Conservation (phyloP, 35 echinoderm and acorn worm species). For the Apostichopus parvimensis region DNA sequence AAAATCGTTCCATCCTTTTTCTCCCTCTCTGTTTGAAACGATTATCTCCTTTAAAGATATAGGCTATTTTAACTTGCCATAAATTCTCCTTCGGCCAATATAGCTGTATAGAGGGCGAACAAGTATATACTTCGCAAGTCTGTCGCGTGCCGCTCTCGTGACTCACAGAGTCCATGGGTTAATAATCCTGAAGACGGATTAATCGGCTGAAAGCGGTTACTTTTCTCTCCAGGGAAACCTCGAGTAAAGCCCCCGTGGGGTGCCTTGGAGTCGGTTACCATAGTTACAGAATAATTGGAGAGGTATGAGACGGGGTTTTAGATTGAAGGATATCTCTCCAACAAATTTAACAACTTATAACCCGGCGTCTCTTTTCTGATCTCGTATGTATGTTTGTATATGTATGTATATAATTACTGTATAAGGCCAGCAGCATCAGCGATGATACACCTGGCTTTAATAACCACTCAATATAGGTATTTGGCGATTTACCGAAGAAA, state of each 20-base stretch:
- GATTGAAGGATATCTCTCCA: too few species aligned
- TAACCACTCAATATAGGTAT: background rate
- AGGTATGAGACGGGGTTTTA: background rate
- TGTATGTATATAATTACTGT: background rate
- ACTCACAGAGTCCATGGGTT: background rate
- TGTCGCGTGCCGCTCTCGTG: background rate
- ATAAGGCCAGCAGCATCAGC: background rate
- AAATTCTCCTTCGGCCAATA: too few species aligned
- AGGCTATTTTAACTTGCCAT: too few species aligned
- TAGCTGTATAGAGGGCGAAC: too few species aligned
- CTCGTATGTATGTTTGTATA: too few species aligned
- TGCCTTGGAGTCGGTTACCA: conserved; percentile 9
- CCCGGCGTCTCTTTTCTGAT: too few species aligned
- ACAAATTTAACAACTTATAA: background rate
- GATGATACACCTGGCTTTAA: background rate
- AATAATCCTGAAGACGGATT: background rate
- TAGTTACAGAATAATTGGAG: conserved; percentile 12
- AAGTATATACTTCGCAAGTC: too few species aligned
- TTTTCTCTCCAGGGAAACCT: background rate
- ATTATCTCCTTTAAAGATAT: too few species aligned
- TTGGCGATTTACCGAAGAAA: too few species aligned
- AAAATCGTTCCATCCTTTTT: too few species aligned
- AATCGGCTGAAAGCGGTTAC: background rate
- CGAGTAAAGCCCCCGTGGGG: background rate
- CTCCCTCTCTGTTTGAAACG: too few species aligned